Evolutionary conservation across 2,888 invertebrate species (phyloP).

Genomic region (Neoscelio sp.): DNA sequence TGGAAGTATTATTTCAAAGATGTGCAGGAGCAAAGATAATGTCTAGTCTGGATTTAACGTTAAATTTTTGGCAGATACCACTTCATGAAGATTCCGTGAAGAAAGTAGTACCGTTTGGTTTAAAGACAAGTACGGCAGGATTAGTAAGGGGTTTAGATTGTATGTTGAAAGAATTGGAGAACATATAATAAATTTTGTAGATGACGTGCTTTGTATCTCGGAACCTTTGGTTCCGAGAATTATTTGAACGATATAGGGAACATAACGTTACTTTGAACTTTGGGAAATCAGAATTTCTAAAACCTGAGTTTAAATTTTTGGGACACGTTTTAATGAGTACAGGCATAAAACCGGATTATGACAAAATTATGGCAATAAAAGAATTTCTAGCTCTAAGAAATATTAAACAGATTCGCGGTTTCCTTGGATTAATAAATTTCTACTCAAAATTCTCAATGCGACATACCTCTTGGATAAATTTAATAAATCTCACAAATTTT

Average conservation of each 20-base stretch:
- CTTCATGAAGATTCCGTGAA: neutral
- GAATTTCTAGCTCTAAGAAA: neutral
- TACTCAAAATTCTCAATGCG: slow-evolving; percentile 3
- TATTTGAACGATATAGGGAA: neutral
- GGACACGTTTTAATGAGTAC: neutral
- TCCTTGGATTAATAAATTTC: slow-evolving; percentile 5
- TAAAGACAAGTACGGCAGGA: too few relatives aligned
- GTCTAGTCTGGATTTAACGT: neutral
- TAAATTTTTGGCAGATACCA: neutral
- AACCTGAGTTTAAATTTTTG: neutral
- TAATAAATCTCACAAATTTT: slow-evolving; percentile 2
- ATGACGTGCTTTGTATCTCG: too few relatives aligned
- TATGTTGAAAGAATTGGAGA: neutral
- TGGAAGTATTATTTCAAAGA: slow-evolving; percentile 27
- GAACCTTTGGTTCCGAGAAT: too few relatives aligned
- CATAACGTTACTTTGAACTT: neutral
- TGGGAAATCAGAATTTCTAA: neutral
- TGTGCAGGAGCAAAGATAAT: neutral
- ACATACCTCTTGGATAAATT: slow-evolving; percentile 17
- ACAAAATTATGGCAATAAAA: slow-evolving; percentile 1
- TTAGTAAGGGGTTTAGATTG: too few relatives aligned
- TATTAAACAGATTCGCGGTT: neutral
- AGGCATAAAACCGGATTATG: neutral
- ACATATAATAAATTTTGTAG: too few relatives aligned
- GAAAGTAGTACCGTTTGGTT: neutral